Conservation (phyloP, 2,888 invertebrate genomes). For the Leptogaster cylindrica region DNA sequence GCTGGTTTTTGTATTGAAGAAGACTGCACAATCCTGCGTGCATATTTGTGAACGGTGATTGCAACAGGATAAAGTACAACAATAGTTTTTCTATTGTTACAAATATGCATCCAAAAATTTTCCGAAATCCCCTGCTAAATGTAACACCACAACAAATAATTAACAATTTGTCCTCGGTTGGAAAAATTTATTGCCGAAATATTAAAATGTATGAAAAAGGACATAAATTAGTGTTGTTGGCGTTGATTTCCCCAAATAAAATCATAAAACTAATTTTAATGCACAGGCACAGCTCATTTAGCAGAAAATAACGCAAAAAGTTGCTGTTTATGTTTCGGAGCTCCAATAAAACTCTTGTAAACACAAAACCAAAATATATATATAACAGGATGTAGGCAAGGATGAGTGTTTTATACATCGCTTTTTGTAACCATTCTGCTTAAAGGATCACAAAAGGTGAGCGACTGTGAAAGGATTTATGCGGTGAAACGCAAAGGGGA, state of each 20-base stretch:
- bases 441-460: not conserved
- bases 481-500: conserved; percentile 8
- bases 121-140: too few relatives aligned
- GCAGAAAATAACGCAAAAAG: conserved; percentile 27
- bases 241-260: conserved; percentile 30
- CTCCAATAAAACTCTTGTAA: conserved; percentile 44
- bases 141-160: conserved; percentile 17
- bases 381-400: too few relatives aligned
- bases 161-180: not conserved
- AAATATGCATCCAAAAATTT: too few relatives aligned
- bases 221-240: conserved; percentile 44
- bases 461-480: conserved; percentile 4
- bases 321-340: not conserved
- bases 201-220: conserved; percentile 11
- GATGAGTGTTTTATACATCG: too few relatives aligned
- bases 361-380: conserved; percentile 28
- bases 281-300: conserved; percentile 28
- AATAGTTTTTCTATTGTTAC: too few relatives aligned
- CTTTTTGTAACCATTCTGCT: not conserved
- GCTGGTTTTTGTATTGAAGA: too few relatives aligned
- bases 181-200: conserved; percentile 13
- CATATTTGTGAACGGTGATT: too few relatives aligned
- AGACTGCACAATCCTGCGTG: too few relatives aligned
- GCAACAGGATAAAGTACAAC: too few relatives aligned
- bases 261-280: conserved; percentile 43